Evolutionary conservation across 2,888 invertebrate species (phyloP).

Genomic region (Gandaritis pyraliata): DNA sequence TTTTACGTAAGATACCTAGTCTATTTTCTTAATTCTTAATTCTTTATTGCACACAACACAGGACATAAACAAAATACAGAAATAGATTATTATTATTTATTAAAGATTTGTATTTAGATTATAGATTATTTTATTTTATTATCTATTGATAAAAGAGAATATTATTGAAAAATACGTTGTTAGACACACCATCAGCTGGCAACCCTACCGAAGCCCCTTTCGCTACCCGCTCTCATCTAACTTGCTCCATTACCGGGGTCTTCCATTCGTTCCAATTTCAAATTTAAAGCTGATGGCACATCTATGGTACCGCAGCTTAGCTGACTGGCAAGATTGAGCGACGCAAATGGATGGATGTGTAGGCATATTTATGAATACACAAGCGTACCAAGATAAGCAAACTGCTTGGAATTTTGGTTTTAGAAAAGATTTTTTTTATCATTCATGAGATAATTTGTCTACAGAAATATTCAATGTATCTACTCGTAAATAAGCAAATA

Average conservation of each 20-base stretch:
- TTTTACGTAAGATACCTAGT: too few relatives aligned
- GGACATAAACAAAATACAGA: too few relatives aligned
- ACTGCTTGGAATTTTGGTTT: conserved; percentile 18
- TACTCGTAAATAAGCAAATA: conserved; percentile 15
- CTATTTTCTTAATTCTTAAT: too few relatives aligned
- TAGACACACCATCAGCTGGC: conserved; percentile 19
- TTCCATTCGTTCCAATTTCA: conserved; percentile 83
- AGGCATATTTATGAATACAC: conserved; percentile 31
- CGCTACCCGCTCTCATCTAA: conserved; percentile 76
- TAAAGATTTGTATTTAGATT: too few relatives aligned
- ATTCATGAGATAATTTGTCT: conserved; percentile 4
- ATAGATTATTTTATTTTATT: too few relatives aligned
- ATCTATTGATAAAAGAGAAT: too few relatives aligned
- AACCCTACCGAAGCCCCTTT: conserved; percentile 47
- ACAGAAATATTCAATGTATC: conserved; percentile 4
- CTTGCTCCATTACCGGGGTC: conserved; percentile 80
- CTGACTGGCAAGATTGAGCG: conserved; percentile 52
- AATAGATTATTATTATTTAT: too few relatives aligned
- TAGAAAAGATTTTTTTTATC: conserved; percentile 22
- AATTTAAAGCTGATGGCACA: conserved; percentile 80
- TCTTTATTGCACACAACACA: too few relatives aligned
- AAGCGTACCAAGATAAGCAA: conserved; percentile 26
- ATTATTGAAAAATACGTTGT: not conserved
- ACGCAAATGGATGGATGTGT: conserved; percentile 32
- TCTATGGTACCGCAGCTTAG: conserved; percentile 73